Evolutionary conservation across 1,140 invertebrate genomes (phyloP).

Genomic region (Brachionus plicatilis): DNA sequence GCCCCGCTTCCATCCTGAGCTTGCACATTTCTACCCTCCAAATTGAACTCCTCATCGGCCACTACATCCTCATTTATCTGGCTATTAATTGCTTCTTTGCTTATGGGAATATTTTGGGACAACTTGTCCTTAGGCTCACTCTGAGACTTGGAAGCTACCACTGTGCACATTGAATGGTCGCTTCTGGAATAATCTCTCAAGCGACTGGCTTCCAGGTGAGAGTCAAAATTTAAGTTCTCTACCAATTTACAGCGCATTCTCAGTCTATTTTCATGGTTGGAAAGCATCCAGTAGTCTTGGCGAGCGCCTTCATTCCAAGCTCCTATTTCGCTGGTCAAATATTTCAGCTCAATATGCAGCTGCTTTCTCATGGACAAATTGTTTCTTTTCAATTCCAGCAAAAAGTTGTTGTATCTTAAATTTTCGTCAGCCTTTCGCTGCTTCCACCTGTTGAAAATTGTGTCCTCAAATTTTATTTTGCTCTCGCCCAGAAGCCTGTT

Average conservation of each 20-base stretch:
- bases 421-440: not conserved
- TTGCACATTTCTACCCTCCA: not conserved
- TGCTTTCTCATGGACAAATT: constrained; percentile 38
- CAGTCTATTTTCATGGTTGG: constrained; percentile 63
- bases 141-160: not conserved
- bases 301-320: not conserved
- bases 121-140: constrained; percentile 12
- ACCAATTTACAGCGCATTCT: constrained; percentile 64
- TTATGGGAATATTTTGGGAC: constrained; percentile 49
- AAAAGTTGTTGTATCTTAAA: constrained; percentile 12
- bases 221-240: constrained; percentile 60
- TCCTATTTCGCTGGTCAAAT: constrained; percentile 35
- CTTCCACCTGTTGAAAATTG: constrained; percentile 32
- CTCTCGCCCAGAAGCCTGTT: constrained; percentile 61
- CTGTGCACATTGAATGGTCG: not conserved
- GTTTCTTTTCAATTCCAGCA: not conserved
- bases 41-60: constrained; percentile 42
- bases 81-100: constrained; percentile 44
- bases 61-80: constrained; percentile 43
- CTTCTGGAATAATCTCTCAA: constrained; percentile 62
- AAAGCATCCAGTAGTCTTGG: constrained; percentile 58
- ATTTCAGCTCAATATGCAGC: not conserved
- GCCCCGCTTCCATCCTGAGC: not conserved
- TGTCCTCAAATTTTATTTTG: constrained; percentile 61
- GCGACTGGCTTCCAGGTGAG: constrained; percentile 62